These are phyloP conservation scores for Polyommatus iphigenia DNA, from an alignment of 2,888 invertebrate species.

Conservation along the genomic window DNA sequence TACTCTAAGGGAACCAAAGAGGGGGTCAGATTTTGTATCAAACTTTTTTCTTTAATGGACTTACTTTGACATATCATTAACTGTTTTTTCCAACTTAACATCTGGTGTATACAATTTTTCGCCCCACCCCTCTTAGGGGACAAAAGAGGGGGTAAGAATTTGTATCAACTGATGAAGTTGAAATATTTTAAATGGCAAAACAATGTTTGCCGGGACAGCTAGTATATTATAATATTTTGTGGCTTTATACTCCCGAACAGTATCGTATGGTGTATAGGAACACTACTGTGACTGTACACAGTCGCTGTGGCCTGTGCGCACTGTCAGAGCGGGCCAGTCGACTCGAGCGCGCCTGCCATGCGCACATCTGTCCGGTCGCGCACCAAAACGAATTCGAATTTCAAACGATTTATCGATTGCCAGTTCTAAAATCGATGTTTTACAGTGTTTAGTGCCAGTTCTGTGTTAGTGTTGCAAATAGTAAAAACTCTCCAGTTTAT, in stretches of 20 bases:
- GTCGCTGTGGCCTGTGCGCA: slow-evolving; percentile 26
- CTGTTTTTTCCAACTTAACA: too few relatives aligned
- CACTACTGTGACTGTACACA: slow-evolving; percentile 3
- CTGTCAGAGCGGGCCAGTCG: slow-evolving; percentile 24
- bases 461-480: slow-evolving; percentile 6
- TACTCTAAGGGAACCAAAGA: too few relatives aligned
- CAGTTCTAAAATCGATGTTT: slow-evolving; percentile 9
- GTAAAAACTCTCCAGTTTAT: not conserved
- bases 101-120: too few relatives aligned
- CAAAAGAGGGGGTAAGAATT: too few relatives aligned
- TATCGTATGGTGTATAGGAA: slow-evolving; percentile 1
- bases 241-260: not conserved
- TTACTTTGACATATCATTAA: too few relatives aligned
- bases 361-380: slow-evolving; percentile 23
- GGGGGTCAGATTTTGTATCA: too few relatives aligned
- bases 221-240: too few relatives aligned
- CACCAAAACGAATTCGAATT: slow-evolving; percentile 12
- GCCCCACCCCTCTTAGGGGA: too few relatives aligned
- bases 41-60: too few relatives aligned
- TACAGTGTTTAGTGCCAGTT: slow-evolving; percentile 22
- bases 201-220: too few relatives aligned
- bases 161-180: too few relatives aligned
- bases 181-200: too few relatives aligned
- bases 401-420: slow-evolving; percentile 23
- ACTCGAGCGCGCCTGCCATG: slow-evolving; percentile 27